A percentile compares a stretch with the other conserved stretches of the same genome.
Evolutionary conservation across 2,113 vertebrate species (phyloP).

Genomic region (Delphinus delphis): DNA sequence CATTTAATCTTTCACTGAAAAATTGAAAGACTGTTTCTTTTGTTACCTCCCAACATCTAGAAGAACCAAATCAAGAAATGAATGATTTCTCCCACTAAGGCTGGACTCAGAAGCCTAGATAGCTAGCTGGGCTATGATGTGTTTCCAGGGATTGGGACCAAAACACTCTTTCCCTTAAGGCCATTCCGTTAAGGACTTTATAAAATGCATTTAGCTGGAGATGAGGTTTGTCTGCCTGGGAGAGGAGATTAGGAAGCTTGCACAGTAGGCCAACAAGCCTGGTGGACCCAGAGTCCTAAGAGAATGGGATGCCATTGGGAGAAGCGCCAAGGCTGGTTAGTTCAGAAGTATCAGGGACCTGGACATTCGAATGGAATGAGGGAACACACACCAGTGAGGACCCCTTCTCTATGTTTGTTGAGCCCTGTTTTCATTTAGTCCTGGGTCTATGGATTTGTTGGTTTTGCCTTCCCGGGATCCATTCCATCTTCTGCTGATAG

Average conservation of each 20-base stretch:
- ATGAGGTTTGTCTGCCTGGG: neutral
- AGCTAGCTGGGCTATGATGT: neutral
- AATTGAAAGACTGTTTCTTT: neutral
- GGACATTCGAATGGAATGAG: neutral
- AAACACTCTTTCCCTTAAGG: neutral
- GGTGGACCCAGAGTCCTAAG: neutral
- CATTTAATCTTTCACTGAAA: neutral
- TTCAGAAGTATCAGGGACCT: neutral
- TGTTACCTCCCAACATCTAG: neutral
- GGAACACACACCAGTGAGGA: neutral
- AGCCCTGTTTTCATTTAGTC: neutral
- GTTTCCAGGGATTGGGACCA: neutral
- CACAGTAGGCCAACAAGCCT: neutral
- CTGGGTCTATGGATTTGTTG: neutral
- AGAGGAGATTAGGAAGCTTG: neutral
- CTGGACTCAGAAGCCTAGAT: neutral
- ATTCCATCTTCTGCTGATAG: neutral
- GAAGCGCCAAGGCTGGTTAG: neutral
- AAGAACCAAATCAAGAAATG: conserved; percentile 11
- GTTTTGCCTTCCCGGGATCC: neutral
- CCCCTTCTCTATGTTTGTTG: neutral
- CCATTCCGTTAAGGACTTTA: neutral
- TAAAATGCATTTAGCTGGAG: neutral
- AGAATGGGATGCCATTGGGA: neutral
- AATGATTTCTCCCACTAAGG: neutral